Conservation (phyloP, 2,113 vertebrate species). For the Peromyscus polionotus region DNA sequence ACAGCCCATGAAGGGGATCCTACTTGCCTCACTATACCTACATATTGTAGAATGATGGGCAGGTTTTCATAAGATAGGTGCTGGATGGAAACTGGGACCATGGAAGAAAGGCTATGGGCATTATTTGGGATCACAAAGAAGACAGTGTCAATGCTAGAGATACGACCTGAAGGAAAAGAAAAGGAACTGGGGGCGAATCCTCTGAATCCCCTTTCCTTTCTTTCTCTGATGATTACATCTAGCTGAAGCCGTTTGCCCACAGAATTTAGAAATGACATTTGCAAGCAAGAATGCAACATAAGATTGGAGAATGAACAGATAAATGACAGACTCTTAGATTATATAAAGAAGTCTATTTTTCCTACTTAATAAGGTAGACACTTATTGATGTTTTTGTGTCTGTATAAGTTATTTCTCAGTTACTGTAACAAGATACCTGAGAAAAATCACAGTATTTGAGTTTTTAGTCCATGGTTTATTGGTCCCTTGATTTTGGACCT, state of each 20-base stretch:
- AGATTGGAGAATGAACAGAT: background rate
- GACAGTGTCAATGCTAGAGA: background rate
- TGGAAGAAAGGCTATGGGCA: background rate
- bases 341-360: background rate
- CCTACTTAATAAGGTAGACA: background rate
- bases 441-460: background rate
- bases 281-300: background rate
- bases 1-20: background rate
- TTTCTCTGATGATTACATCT: background rate
- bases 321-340: background rate
- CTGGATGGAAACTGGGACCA: background rate
- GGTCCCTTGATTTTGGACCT: background rate
- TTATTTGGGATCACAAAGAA: background rate
- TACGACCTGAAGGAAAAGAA: background rate
- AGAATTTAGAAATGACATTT: conserved; percentile 39
- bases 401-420: background rate
- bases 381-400: background rate
- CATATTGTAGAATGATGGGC: background rate
- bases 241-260: background rate
- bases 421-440: background rate
- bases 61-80: background rate
- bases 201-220: background rate
- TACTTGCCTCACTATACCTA: background rate
- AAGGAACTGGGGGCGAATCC: background rate
- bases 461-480: background rate